Evolutionary conservation across 2,797 vertebrate species (phyloP).

Genomic region (Lateolabrax maculatus): DNA sequence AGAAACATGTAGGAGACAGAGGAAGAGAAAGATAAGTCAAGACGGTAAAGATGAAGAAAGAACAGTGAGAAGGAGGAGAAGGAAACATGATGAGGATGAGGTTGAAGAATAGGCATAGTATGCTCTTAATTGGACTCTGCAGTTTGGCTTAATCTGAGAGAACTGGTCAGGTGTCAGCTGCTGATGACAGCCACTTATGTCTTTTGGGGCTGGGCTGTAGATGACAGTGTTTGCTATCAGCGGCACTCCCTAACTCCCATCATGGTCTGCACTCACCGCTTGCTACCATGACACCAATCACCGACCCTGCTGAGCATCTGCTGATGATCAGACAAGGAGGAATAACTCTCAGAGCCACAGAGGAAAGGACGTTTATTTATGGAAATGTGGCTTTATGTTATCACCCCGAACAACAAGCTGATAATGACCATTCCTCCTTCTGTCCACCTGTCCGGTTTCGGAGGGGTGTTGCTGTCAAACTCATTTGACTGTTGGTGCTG

Average conservation of each 20-base stretch:
- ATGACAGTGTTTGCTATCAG: slow-evolving; percentile 24
- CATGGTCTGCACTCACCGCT: slow-evolving; percentile 16
- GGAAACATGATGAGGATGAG: not conserved
- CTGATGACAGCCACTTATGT: slow-evolving; percentile 52
- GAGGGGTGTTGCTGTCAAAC: not conserved
- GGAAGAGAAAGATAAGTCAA: not conserved
- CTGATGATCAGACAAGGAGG: slow-evolving; percentile 35
- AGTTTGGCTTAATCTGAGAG: slow-evolving; percentile 14
- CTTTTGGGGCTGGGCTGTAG: not conserved
- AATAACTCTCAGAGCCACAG: not conserved
- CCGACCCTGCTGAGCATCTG: slow-evolving; percentile 30
- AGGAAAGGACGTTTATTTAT: slow-evolving; percentile 6
- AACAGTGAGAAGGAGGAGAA: not conserved
- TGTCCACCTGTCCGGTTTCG: not conserved
- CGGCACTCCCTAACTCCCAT: slow-evolving; percentile 25
- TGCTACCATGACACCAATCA: slow-evolving; percentile 56
- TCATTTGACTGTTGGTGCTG: not conserved
- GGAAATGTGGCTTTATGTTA: not conserved
- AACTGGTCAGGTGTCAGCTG: slow-evolving; percentile 59
- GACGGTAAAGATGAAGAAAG: not conserved
- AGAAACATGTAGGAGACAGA: not conserved
- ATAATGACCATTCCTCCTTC: not conserved
- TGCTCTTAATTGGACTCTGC: slow-evolving; percentile 24
- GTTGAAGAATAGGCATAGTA: not conserved
- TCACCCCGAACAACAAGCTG: not conserved